Evolutionary conservation across 2,888 invertebrate species (phyloP).

Genomic region (Athalia rosae): DNA sequence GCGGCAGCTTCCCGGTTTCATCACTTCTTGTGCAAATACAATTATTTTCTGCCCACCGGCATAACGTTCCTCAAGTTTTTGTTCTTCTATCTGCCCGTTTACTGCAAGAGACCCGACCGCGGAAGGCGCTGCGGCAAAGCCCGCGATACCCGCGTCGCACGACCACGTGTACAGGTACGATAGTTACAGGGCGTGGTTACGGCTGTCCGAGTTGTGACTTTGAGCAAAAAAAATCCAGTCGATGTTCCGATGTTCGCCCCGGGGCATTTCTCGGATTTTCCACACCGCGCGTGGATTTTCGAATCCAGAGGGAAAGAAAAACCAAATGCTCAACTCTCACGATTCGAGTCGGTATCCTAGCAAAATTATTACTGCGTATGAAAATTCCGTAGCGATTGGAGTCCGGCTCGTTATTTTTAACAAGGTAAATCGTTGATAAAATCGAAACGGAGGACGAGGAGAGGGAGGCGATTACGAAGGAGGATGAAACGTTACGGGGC

Average conservation of each 20-base stretch:
- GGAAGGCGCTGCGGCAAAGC: too few species aligned
- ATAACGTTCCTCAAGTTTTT: constrained; percentile 8
- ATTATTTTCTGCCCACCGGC: constrained; percentile 40
- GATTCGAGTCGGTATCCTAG: constrained; percentile 6
- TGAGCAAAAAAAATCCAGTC: too few species aligned
- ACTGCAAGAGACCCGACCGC: neutral
- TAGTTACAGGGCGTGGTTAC: too few species aligned
- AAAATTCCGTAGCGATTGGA: constrained; percentile 49
- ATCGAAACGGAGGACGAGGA: constrained; percentile 55
- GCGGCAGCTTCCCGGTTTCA: constrained; percentile 14
- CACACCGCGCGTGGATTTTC: too few species aligned
- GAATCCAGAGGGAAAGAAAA: neutral
- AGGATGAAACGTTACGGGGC: constrained; percentile 51
- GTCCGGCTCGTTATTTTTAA: constrained; percentile 65
- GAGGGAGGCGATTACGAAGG: constrained; percentile 49
- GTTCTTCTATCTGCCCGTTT: neutral
- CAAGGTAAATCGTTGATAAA: constrained; percentile 62
- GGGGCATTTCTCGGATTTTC: too few species aligned
- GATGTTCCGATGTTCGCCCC: too few species aligned
- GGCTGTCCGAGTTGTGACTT: too few species aligned
- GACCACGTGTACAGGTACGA: too few species aligned
- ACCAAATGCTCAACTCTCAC: neutral
- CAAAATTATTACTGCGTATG: constrained; percentile 60
- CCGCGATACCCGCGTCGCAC: too few species aligned
- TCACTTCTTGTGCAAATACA: constrained; percentile 40